These are phyloP conservation scores for Eublepharis macularius DNA, from an alignment of 2,113 vertebrate genomes.

Conservation along the genomic window DNA sequence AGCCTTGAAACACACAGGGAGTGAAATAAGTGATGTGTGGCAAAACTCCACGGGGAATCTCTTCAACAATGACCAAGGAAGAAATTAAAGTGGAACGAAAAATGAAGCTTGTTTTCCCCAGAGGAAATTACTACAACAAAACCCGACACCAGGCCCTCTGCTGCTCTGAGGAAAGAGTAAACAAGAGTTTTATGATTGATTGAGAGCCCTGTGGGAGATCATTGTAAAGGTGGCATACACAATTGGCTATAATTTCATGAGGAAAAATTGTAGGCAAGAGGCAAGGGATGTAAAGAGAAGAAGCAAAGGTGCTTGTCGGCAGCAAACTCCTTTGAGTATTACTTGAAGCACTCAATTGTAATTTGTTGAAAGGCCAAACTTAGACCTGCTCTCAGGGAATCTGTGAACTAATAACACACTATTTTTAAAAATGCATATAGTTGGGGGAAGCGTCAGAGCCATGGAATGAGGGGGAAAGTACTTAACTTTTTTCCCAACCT, in stretches of 20 bases:
- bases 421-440: too few species aligned
- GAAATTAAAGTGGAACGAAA: not conserved
- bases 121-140: constrained; percentile 11
- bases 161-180: constrained; percentile 12
- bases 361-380: too few species aligned
- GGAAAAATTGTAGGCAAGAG: not conserved
- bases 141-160: not conserved
- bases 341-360: not conserved
- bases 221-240: not conserved
- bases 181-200: not conserved
- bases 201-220: not conserved
- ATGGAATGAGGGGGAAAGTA: too few species aligned
- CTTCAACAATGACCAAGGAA: constrained; percentile 8
- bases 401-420: too few species aligned
- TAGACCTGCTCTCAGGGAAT: too few species aligned
- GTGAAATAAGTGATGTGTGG: constrained; percentile 5
- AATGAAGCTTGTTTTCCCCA: not conserved
- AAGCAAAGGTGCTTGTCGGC: not conserved
- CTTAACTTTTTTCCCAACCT: too few species aligned
- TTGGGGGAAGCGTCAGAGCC: too few species aligned
- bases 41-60: not conserved
- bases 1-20: not conserved
- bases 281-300: not conserved
- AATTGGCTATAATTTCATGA: not conserved
- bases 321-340: not conserved